phyloP scores from a whole-genome alignment of 2,888 invertebrate genomes.

The Euclidia mi region DNA sequence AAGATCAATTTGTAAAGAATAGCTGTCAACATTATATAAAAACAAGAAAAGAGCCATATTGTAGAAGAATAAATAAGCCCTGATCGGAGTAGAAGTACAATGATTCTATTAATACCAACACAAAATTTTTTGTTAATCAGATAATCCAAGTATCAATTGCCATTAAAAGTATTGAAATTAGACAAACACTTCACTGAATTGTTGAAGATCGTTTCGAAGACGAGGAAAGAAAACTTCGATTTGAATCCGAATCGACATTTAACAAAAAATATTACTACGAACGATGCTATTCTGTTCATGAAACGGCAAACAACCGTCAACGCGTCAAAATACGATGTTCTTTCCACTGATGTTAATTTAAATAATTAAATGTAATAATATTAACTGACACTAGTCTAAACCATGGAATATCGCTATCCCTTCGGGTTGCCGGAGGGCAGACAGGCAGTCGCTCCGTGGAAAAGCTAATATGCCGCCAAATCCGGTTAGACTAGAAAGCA shows the following conservation, averaged over 20 bases:
- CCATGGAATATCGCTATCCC: too few species aligned
- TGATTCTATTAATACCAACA: too few species aligned
- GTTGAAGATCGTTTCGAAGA: constrained; percentile 32
- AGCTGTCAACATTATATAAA: too few species aligned
- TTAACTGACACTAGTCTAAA: too few species aligned
- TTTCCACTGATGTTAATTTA: constrained; percentile 1
- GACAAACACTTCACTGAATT: constrained; percentile 39
- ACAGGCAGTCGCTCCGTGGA: too few species aligned
- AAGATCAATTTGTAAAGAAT: too few species aligned
- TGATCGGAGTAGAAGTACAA: too few species aligned
- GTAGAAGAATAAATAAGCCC: neutral
- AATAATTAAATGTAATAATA: too few species aligned
- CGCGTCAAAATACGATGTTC: constrained; percentile 18
- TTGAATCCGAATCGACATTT: constrained; percentile 38
- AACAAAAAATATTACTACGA: constrained; percentile 37
- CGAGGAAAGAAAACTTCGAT: constrained; percentile 29
- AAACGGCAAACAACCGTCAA: constrained; percentile 37
- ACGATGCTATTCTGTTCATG: constrained; percentile 35
- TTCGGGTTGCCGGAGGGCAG: too few species aligned
- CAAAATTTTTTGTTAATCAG: constrained; percentile 10
- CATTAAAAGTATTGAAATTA: constrained; percentile 39
- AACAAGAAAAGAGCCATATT: too few species aligned
- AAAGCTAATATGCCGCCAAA: too few species aligned
- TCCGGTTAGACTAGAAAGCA: too few species aligned
- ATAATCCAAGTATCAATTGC: constrained; percentile 33